These are phyloP conservation scores for Sphyrna mokarran DNA, from an alignment of 2,113 vertebrate genomes.

Conservation along the genomic window DNA sequence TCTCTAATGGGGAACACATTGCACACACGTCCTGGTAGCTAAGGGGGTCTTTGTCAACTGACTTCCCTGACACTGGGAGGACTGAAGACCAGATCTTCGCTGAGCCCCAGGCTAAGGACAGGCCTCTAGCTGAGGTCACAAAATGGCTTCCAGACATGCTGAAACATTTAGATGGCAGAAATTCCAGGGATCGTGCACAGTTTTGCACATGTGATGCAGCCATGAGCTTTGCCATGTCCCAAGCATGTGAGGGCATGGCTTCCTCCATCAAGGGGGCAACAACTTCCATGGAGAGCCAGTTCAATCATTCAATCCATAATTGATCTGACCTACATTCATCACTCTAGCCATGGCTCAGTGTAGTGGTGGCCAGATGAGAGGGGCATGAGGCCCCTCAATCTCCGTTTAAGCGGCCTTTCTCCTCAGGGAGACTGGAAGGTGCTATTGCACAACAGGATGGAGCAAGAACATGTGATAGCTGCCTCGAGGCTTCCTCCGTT, in stretches of 20 bases:
- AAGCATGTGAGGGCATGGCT: neutral
- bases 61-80: neutral
- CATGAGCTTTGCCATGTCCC: neutral
- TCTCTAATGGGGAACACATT: neutral
- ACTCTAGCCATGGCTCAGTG: neutral
- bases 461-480: neutral
- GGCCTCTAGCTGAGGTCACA: neutral
- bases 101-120: neutral
- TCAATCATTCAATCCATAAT: neutral
- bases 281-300: neutral
- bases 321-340: neutral
- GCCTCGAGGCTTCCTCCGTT: too few species aligned
- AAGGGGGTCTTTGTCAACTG: neutral
- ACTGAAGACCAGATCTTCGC: neutral
- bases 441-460: neutral
- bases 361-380: neutral
- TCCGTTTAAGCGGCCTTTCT: too few species aligned
- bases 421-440: neutral
- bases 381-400: neutral
- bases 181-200: neutral
- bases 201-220: neutral
- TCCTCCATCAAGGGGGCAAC: neutral
- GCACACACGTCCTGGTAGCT: neutral
- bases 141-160: neutral
- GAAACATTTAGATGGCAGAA: neutral